Evolutionary conservation across 2,888 invertebrate genomes (phyloP).

Genomic region (Rhimphoctona megacephalus): DNA sequence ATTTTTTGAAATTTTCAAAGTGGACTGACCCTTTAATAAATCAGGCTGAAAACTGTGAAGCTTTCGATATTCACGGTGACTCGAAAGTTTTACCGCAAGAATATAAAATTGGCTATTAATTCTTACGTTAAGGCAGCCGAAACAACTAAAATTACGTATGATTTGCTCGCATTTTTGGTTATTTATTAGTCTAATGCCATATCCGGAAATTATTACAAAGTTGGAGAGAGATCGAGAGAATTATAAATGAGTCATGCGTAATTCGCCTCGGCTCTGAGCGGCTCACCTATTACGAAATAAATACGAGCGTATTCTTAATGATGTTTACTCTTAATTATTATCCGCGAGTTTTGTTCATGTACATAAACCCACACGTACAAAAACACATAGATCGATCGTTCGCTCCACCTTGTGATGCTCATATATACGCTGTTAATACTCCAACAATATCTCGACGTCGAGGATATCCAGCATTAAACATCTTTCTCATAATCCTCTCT

Average conservation of each 20-base stretch:
- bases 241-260: not conserved
- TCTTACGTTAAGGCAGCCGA: no score
- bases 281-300: conserved; percentile 13
- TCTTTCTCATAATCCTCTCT: conserved; percentile 32
- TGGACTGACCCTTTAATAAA: no score
- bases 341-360: conserved; percentile 15
- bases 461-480: conserved; percentile 16
- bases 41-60: no score
- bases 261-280: not conserved
- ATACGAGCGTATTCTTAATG: conserved; percentile 24
- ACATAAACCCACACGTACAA: conserved; percentile 1
- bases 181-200: not conserved
- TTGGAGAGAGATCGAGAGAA: not conserved
- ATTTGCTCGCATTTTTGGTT: not conserved
- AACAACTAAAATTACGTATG: no score
- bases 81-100: no score
- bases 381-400: conserved; percentile 5
- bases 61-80: no score
- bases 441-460: conserved; percentile 11
- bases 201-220: not conserved
- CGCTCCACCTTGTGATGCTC: not conserved
- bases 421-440: not conserved
- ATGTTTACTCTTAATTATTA: conserved; percentile 29
- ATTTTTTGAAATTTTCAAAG: no score
- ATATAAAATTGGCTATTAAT: no score